Conservation (phyloP, 2,888 invertebrate species). For the Hirtodrosophila trivittata region DNA sequence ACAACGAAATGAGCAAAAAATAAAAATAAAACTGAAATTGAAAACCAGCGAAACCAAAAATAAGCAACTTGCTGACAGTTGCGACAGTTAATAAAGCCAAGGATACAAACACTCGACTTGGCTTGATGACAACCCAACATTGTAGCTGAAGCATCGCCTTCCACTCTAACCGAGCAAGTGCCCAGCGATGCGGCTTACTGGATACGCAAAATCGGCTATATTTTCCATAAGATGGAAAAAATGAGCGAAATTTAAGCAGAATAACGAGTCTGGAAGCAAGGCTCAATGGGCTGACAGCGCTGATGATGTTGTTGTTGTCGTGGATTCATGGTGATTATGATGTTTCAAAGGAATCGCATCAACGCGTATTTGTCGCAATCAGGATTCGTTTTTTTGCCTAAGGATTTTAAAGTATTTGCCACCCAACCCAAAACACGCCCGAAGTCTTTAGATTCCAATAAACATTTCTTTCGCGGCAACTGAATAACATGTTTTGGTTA, state of each 20-base stretch:
- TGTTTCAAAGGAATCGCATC: slow-evolving; percentile 7
- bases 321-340: slow-evolving; percentile 2
- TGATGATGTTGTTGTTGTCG: background rate
- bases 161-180: slow-evolving; percentile 2
- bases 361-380: slow-evolving; percentile 6
- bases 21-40: slow-evolving; percentile 34
- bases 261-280: background rate
- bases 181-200: slow-evolving; percentile 10
- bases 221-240: slow-evolving; percentile 34
- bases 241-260: slow-evolving; percentile 23
- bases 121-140: slow-evolving; percentile 63
- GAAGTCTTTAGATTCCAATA: too few species aligned
- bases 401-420: too few species aligned
- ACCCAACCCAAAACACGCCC: too few species aligned
- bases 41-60: slow-evolving; percentile 28
- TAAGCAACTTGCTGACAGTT: slow-evolving; percentile 25
- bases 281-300: slow-evolving; percentile 4
- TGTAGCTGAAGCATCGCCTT: slow-evolving; percentile 28
- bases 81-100: slow-evolving; percentile 61
- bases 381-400: background rate
- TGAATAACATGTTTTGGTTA: too few species aligned
- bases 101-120: slow-evolving; percentile 53
- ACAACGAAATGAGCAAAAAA: slow-evolving; percentile 9
- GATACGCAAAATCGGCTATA: slow-evolving; percentile 19
- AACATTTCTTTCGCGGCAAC: too few species aligned